A percentile compares a stretch with the other conserved stretches of the same genome.
These are phyloP conservation scores for Amblyjoppa proteus DNA, from an alignment of 2,888 invertebrate species.

Conservation along the genomic window DNA sequence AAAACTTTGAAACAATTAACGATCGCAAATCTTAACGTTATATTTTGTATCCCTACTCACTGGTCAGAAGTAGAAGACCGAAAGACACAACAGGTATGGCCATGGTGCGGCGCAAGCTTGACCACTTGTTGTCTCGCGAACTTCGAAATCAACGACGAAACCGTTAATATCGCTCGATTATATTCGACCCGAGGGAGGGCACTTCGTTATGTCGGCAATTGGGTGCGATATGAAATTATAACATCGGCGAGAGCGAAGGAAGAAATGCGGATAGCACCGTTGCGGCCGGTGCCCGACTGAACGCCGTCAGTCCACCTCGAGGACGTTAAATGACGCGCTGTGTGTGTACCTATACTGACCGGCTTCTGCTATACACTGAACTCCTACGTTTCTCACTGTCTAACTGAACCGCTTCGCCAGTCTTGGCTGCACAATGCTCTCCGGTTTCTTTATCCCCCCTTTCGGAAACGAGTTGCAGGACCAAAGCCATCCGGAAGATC, in stretches of 20 bases:
- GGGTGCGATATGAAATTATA: conserved; percentile 3
- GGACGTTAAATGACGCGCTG: conserved; percentile 79
- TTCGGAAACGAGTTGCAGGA: background rate
- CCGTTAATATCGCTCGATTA: conserved; percentile 11
- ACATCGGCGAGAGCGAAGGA: conserved; percentile 19
- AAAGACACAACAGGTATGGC: conserved; percentile 8
- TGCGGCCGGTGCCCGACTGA: conserved; percentile 77
- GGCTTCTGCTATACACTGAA: conserved; percentile 38
- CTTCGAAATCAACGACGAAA: conserved; percentile 14
- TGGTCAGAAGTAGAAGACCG: conserved; percentile 37
- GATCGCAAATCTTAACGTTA: background rate
- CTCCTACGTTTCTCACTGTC: conserved; percentile 54
- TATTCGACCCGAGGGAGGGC: conserved; percentile 8
- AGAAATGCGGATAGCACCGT: conserved; percentile 54
- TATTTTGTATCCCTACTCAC: conserved; percentile 29
- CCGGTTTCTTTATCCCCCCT: conserved; percentile 9
- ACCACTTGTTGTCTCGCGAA: conserved; percentile 16
- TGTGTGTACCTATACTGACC: conserved; percentile 51
- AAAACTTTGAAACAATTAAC: background rate
- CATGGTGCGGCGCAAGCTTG: conserved; percentile 1
- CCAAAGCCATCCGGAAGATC: background rate
- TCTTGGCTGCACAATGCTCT: background rate
- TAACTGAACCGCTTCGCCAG: conserved; percentile 42
- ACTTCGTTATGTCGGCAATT: background rate
- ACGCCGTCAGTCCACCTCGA: conserved; percentile 72